Evolutionary conservation across 2,888 invertebrate species (phyloP).

Genomic region (Rotaria sp.): DNA sequence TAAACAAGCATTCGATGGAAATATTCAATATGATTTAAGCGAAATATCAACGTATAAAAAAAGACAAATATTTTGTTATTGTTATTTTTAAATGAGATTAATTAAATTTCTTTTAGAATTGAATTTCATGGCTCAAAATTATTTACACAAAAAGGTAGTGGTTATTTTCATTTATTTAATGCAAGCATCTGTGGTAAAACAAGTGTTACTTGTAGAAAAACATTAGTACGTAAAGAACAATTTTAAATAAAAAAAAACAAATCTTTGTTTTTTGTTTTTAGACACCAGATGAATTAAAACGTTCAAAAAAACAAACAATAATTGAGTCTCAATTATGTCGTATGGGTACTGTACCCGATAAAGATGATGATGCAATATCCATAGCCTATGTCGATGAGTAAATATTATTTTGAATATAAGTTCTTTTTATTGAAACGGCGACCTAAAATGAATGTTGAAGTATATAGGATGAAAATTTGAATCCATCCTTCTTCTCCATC

Average conservation of each 20-base stretch:
- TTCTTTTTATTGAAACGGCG: too few relatives aligned
- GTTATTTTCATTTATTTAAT: slow-evolving; percentile 27
- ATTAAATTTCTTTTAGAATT: not conserved
- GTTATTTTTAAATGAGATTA: too few relatives aligned
- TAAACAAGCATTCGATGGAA: not conserved
- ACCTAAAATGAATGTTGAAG: too few relatives aligned
- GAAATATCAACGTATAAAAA: not conserved
- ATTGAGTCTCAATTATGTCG: slow-evolving; percentile 2
- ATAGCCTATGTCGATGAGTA: not conserved
- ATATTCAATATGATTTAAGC: slow-evolving; percentile 4
- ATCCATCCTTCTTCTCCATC: too few relatives aligned
- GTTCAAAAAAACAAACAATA: not conserved
- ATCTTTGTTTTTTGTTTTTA: not conserved
- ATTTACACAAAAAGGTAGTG: slow-evolving; percentile 4
- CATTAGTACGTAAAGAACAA: not conserved
- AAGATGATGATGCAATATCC: not conserved
- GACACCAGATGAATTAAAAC: not conserved
- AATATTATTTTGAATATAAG: not conserved
- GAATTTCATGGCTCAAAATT: slow-evolving; percentile 19
- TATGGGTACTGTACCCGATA: not conserved
- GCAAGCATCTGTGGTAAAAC: not conserved
- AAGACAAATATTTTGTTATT: not conserved
- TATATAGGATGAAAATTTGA: too few relatives aligned
- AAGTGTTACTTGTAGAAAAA: not conserved
- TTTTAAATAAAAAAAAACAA: not conserved